phyloP scores from a whole-genome alignment of 2,797 vertebrate genomes.

The Masticophis lateralis region DNA sequence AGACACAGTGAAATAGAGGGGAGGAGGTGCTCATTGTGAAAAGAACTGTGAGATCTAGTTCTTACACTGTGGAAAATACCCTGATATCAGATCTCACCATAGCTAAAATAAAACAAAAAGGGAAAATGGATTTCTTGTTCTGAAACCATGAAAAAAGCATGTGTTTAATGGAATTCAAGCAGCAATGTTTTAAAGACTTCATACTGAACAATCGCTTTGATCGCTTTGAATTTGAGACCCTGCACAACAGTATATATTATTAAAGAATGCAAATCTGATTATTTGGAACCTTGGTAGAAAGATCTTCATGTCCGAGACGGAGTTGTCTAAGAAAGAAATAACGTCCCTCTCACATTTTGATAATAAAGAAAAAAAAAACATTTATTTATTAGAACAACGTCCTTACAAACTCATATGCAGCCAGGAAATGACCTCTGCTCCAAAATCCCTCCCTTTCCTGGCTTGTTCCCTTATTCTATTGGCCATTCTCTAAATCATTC shows the following conservation, averaged over 20 bases:
- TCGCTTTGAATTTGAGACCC: neutral
- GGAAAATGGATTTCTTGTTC: neutral
- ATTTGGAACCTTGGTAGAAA: neutral
- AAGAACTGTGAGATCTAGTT: neutral
- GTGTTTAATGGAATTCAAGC: constrained; percentile 23
- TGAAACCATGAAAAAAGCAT: constrained; percentile 41
- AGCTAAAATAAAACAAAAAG: neutral
- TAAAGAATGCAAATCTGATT: neutral
- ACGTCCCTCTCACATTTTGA: too few species aligned
- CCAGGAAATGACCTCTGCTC: too few species aligned
- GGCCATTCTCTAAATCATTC: too few species aligned
- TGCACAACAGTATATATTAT: neutral
- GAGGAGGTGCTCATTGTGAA: neutral
- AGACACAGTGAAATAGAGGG: neutral
- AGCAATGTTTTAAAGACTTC: constrained; percentile 28
- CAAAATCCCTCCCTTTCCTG: too few species aligned
- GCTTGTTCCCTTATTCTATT: too few species aligned
- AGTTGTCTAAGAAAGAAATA: too few species aligned
- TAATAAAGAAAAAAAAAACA: too few species aligned
- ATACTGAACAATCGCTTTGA: constrained; percentile 18
- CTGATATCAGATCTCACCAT: neutral
- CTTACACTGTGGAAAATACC: neutral
- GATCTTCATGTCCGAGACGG: too few species aligned
- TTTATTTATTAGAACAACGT: too few species aligned
- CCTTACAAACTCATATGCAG: too few species aligned